phyloP scores from a whole-genome alignment of 2,888 invertebrate genomes.

The Leistus spinibarbis region DNA sequence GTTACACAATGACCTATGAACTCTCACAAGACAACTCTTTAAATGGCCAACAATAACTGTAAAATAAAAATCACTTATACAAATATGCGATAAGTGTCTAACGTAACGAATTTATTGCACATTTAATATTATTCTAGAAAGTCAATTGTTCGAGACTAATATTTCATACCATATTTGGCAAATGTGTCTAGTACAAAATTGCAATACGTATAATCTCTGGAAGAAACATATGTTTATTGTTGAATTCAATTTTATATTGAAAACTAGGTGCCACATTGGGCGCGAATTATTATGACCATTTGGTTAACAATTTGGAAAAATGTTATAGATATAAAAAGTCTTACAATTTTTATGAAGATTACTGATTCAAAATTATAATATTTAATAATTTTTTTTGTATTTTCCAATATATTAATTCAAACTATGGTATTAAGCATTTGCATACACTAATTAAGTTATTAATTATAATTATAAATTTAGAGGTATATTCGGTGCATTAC shows the following conservation, averaged over 20 bases:
- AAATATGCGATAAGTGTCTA: neutral
- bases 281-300: neutral
- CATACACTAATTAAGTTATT: neutral
- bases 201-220: neutral
- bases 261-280: neutral
- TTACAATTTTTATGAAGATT: neutral
- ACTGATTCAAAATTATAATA: too few relatives aligned
- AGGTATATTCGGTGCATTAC: neutral
- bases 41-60: conserved; percentile 5
- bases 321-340: too few relatives aligned
- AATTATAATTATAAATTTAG: neutral
- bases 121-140: neutral
- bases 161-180: neutral
- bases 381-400: too few relatives aligned
- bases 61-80: neutral
- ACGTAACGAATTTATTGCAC: neutral
- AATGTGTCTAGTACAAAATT: neutral
- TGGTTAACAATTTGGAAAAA: too few relatives aligned
- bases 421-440: too few relatives aligned
- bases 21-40: neutral
- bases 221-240: neutral
- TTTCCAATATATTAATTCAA: too few relatives aligned
- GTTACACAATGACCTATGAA: conserved; percentile 14
- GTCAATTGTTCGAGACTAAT: neutral
- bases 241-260: neutral